Conservation (phyloP, 1,140 invertebrate species). For the Calephelis virginiensis region DNA sequence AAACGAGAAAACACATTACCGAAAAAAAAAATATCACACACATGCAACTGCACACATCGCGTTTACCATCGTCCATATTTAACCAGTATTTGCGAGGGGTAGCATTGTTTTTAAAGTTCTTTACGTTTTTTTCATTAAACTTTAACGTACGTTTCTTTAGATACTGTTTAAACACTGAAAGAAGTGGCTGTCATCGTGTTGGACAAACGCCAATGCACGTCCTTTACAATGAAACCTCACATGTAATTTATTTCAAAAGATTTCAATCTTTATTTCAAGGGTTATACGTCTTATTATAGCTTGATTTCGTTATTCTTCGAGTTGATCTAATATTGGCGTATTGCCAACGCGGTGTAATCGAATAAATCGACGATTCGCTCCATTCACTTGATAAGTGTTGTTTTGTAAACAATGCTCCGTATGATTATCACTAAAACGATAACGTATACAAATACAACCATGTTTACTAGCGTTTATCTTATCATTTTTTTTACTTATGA, state of each 20-base stretch:
- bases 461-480: neutral
- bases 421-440: slow-evolving; percentile 25
- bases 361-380: slow-evolving; percentile 26
- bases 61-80: slow-evolving; percentile 71
- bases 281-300: slow-evolving; percentile 1
- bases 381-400: slow-evolving; percentile 36
- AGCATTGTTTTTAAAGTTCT: slow-evolving; percentile 43
- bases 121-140: slow-evolving; percentile 36
- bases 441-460: slow-evolving; percentile 15
- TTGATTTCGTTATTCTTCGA: neutral
- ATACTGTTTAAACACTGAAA: slow-evolving; percentile 49
- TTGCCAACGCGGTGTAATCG: slow-evolving; percentile 26
- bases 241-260: neutral
- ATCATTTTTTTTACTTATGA: neutral
- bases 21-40: slow-evolving; percentile 34
- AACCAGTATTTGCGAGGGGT: slow-evolving; percentile 50
- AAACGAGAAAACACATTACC: slow-evolving; percentile 25
- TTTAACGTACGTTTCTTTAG: slow-evolving; percentile 35
- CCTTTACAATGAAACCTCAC: slow-evolving; percentile 4
- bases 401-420: slow-evolving; percentile 50
- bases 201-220: slow-evolving; percentile 48
- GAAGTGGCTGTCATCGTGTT: slow-evolving; percentile 44
- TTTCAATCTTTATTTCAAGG: slow-evolving; percentile 1
- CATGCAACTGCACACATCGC: slow-evolving; percentile 41
- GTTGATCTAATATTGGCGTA: slow-evolving; percentile 22